These are phyloP conservation scores for Gasteruption jaculator DNA, from an alignment of 2,888 invertebrate genomes.

Conservation along the genomic window DNA sequence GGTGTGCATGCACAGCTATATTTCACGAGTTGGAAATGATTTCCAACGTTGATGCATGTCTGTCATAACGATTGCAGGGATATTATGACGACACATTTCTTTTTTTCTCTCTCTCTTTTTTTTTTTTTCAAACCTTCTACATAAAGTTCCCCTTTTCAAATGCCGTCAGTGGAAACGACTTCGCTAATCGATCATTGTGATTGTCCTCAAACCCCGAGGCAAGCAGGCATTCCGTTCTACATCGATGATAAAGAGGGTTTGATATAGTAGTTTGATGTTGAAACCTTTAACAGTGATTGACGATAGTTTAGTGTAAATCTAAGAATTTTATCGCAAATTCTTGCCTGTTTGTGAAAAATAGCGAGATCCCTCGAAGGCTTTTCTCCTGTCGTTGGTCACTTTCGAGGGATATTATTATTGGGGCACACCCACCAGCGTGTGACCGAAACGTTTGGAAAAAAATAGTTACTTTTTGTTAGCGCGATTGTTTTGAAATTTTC, in stretches of 20 bases:
- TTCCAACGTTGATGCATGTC: constrained; percentile 26
- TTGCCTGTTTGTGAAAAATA: no score
- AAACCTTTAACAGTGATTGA: no score
- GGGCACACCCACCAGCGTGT: no score
- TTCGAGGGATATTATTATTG: no score
- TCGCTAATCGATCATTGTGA: constrained; percentile 34
- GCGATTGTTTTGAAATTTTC: no score
- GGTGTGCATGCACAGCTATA: constrained; percentile 24
- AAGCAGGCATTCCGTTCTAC: constrained; percentile 3
- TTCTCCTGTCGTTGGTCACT: no score
- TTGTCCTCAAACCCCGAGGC: constrained; percentile 17
- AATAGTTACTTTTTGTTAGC: no score
- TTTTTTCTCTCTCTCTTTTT: background rate
- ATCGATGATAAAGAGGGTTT: constrained; percentile 5
- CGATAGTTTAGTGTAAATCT: no score
- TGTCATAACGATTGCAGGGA: constrained; percentile 34
- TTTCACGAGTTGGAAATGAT: constrained; percentile 34
- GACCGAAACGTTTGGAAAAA: no score
- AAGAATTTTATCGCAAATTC: no score
- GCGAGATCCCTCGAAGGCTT: no score
- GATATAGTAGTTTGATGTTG: no score
- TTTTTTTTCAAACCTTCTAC: background rate
- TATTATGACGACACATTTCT: constrained; percentile 23
- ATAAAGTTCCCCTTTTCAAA: background rate
- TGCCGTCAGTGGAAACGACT: constrained; percentile 19